Percentiles rank a stretch among this genome's conserved stretches.
Evolutionary conservation across 2,888 invertebrate genomes (phyloP).

Genomic region (Pimpla rufipes): DNA sequence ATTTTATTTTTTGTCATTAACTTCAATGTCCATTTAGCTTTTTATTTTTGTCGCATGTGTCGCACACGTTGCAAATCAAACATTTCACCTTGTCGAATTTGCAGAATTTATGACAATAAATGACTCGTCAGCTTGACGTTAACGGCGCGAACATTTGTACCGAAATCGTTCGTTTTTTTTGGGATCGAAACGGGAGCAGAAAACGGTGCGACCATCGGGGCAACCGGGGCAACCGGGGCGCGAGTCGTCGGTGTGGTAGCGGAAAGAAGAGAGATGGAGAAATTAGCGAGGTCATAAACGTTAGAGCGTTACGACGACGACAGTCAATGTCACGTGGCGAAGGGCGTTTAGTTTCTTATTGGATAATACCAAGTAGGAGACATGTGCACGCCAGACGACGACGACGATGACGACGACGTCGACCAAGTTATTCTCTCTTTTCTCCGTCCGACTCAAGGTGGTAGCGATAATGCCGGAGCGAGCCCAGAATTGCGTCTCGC

Average conservation of each 20-base stretch:
- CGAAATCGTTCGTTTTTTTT: not conserved
- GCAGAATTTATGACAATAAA: too few species aligned
- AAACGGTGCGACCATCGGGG: not conserved
- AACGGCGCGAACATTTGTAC: not conserved
- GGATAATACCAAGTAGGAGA: slow-evolving; percentile 77
- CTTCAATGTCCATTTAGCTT: too few species aligned
- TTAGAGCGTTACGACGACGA: slow-evolving; percentile 63
- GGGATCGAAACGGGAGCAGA: not conserved
- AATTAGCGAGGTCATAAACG: slow-evolving; percentile 68
- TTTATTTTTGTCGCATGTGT: too few species aligned
- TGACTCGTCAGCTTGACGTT: not conserved
- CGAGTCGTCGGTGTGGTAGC: not conserved
- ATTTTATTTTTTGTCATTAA: too few species aligned
- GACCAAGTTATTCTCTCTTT: slow-evolving; percentile 20
- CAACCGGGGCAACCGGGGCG: not conserved
- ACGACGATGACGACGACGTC: slow-evolving; percentile 45
- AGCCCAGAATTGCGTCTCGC: slow-evolving; percentile 42
- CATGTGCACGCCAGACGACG: slow-evolving; percentile 82
- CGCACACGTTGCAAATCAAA: too few species aligned
- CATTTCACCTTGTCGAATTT: too few species aligned
- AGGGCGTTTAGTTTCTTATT: slow-evolving; percentile 79
- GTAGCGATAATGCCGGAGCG: slow-evolving; percentile 28
- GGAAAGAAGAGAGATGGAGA: slow-evolving; percentile 56
- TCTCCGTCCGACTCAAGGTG: slow-evolving; percentile 30
- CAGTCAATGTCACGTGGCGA: slow-evolving; percentile 75